Percentiles rank a stretch among this genome's conserved stretches.
Conservation (phyloP, 1,140 invertebrate species). For the Conopomorpha cramerella region DNA sequence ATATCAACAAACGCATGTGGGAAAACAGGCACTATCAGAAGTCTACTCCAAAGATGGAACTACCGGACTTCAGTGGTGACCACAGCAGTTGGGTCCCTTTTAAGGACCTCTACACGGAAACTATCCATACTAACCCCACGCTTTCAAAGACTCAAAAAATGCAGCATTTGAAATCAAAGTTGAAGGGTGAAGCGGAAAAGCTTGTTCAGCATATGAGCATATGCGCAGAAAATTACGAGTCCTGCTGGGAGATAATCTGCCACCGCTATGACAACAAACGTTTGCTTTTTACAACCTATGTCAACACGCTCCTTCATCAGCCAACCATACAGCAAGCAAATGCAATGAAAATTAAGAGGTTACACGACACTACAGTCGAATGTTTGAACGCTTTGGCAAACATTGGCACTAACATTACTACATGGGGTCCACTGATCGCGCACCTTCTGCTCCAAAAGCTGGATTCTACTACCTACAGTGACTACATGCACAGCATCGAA, state of each 20-base stretch:
- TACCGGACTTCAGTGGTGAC: background rate
- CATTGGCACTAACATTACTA: background rate
- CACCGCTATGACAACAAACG: background rate
- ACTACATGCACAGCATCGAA: constrained; percentile 6
- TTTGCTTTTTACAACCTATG: background rate
- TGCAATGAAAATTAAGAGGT: background rate
- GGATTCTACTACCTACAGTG: constrained; percentile 4
- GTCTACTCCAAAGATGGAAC: background rate
- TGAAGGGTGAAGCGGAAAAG: background rate
- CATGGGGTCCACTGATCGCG: background rate
- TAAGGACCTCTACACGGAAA: background rate
- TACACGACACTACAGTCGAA: background rate
- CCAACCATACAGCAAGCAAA: background rate
- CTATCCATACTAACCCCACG: background rate
- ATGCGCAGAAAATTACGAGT: background rate
- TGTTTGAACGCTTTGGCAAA: background rate
- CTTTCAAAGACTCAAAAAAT: background rate
- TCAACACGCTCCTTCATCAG: background rate
- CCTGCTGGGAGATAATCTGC: background rate
- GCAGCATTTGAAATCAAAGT: background rate
- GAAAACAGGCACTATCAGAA: background rate
- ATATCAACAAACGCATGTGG: background rate
- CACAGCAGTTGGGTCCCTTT: background rate
- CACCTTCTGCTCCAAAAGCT: constrained; percentile 1
- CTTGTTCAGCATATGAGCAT: background rate